Conservation (phyloP, 2,113 vertebrate genomes). For the Sminthopsis crassicaudata region DNA sequence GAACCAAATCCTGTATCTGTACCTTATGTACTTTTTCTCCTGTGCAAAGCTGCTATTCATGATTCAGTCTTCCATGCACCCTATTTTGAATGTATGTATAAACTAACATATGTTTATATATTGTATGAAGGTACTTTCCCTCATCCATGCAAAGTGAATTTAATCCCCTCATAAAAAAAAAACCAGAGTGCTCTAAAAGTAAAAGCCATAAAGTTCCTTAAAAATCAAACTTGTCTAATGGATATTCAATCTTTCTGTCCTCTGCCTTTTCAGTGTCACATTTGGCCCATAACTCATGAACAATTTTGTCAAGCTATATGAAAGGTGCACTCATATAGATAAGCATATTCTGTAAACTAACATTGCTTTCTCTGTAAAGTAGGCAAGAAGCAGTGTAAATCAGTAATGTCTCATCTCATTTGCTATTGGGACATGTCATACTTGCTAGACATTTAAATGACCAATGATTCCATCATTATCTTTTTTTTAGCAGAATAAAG, state of each 20-base stretch:
- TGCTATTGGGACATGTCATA: not conserved
- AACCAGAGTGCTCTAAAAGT: slow-evolving; percentile 52
- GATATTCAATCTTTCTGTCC: not conserved
- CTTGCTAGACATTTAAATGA: slow-evolving; percentile 28
- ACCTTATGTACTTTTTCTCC: not conserved
- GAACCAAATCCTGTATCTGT: not conserved
- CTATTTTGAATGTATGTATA: not conserved
- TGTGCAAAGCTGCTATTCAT: not conserved
- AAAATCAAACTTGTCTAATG: not conserved
- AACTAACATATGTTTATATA: no score
- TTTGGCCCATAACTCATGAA: slow-evolving; percentile 19
- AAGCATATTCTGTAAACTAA: not conserved
- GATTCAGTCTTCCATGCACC: slow-evolving; percentile 9
- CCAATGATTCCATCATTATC: not conserved
- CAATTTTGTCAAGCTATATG: not conserved
- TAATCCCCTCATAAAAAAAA: slow-evolving; percentile 26
- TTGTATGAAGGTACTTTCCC: not conserved
- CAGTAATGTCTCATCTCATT: not conserved
- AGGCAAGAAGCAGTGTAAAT: not conserved
- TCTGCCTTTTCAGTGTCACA: slow-evolving; percentile 11
- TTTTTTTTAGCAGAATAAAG: not conserved
- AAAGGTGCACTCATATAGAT: not conserved
- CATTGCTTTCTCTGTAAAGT: slow-evolving; percentile 10
- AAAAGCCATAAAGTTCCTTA: slow-evolving; percentile 47
- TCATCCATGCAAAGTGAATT: not conserved